These are phyloP conservation scores for Sebastes itinus DNA, from an alignment of 2,797 vertebrate genomes.

Conservation along the genomic window DNA sequence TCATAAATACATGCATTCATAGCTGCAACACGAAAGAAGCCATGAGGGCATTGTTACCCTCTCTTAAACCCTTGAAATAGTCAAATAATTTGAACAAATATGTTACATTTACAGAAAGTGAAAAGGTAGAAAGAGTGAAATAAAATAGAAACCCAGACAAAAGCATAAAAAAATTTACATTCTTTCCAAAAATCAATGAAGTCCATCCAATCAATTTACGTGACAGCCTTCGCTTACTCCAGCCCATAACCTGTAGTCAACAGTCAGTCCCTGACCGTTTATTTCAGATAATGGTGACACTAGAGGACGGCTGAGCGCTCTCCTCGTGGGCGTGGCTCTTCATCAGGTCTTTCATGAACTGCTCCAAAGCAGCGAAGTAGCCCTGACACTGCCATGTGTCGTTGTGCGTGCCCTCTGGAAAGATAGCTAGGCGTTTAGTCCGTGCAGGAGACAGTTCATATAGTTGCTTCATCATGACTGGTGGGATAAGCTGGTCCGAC, in stretches of 20 bases:
- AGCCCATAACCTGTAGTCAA: not conserved
- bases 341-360: constrained; percentile 95
- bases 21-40: constrained; percentile 53
- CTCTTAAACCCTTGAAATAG: constrained; percentile 43
- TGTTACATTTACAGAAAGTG: constrained; percentile 59
- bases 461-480: constrained; percentile 99
- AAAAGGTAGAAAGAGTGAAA: constrained; percentile 55
- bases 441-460: constrained; percentile 96
- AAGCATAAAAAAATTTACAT: constrained; percentile 84
- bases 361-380: constrained; percentile 96
- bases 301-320: constrained; percentile 88
- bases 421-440: constrained; percentile 98
- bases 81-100: constrained; percentile 44
- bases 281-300: constrained; percentile 93
- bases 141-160: constrained; percentile 61
- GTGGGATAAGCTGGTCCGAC: constrained; percentile 97
- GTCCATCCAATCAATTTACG: not conserved
- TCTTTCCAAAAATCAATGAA: constrained; percentile 71
- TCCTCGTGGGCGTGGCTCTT: constrained; percentile 94
- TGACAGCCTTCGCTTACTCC: not conserved
- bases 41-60: constrained; percentile 42
- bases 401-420: constrained; percentile 98
- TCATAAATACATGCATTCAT: constrained; percentile 73
- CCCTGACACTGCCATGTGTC: constrained; percentile 99
- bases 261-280: not conserved